Evolutionary conservation across 2,113 vertebrate genomes (phyloP), one percentile per base, ranked within the genome.

Genomic region (Rhinichthys klamathensis): DNA sequence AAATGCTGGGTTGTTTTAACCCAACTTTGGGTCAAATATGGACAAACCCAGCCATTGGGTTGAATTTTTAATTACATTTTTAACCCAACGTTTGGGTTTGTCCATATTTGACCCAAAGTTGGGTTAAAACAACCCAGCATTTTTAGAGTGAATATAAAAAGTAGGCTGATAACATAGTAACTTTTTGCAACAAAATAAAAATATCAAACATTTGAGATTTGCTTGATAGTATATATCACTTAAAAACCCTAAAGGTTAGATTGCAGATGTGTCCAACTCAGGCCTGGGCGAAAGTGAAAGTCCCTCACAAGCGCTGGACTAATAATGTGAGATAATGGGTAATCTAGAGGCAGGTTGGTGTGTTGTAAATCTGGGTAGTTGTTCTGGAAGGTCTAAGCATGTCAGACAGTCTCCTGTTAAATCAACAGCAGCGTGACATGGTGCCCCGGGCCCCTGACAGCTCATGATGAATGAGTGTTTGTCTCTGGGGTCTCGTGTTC

Each of bases 391-490:
- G 73, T 76, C 54, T 83, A 76, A 69, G 84, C 75, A 15, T 84
- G 85, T 88, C 73, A 80, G 85, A 25, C 63, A 58, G 25, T 65
- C 35, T 84, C 9, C 51, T 77, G 44, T 84, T 87, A 87, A 89
- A 89, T 88, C 87, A 85, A 84, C 83, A 46, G 63, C 75, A 60
- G 79, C 51, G 83, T 76, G 84, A 87, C 51, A 63, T 49, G 44
- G 79, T 46, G 60, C 86, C 84, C 56, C 56, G 73, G 61, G 73
- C 27, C 23, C 70, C 82, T 84, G 88, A 89, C 89, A 89, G 87
- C 69, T 23, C 56, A 38, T 88, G 90, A 90, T 91, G 82, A 88
- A 91, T 89, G 90, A 89, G 73, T 35, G 25, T 82, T 46, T 84
- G 80, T 86, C 88, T 89, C 87, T 70, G 60, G 74, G 88, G 90